phyloP scores from a whole-genome alignment of 2,888 invertebrate genomes.

The Sylvicola cinctus region DNA sequence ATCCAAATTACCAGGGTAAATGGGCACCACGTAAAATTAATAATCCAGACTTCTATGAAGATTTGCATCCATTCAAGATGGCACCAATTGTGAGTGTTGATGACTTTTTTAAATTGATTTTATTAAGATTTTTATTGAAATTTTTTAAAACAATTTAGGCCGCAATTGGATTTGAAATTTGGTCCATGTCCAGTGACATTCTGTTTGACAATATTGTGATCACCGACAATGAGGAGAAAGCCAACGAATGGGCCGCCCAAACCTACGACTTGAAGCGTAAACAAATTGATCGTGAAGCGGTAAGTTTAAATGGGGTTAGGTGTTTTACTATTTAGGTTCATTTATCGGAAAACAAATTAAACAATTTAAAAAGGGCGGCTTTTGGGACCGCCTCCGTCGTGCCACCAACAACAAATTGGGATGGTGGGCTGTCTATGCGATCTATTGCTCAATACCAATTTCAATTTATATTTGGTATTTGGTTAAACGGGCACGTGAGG shows the following conservation, averaged over 20 bases:
- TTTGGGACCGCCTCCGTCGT: conserved; percentile 53
- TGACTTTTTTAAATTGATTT: conserved; percentile 1
- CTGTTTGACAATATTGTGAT: conserved; percentile 91
- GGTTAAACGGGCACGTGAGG: conserved; percentile 41
- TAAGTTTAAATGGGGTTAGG: conserved; percentile 28
- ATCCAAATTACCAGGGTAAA: conserved; percentile 89
- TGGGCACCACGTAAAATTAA: conserved; percentile 74
- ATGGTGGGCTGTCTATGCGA: conserved; percentile 59
- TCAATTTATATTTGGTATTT: conserved; percentile 47
- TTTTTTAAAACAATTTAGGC: conserved; percentile 32
- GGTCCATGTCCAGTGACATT: conserved; percentile 94
- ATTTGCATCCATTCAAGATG: conserved; percentile 77
- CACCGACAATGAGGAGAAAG: conserved; percentile 58
- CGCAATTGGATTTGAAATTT: conserved; percentile 89
- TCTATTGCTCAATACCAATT: conserved; percentile 56
- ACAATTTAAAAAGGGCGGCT: conserved; percentile 28
- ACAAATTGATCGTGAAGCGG: conserved; percentile 59
- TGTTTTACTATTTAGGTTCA: neutral
- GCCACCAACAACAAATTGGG: conserved; percentile 60
- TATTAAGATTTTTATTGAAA: conserved; percentile 2
- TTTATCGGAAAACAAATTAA: conserved; percentile 2
- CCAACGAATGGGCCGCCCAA: conserved; percentile 58
- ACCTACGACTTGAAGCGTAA: conserved; percentile 71
- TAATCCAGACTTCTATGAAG: conserved; percentile 87
- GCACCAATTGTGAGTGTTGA: conserved; percentile 73